Percentiles rank a stretch among this genome's conserved stretches.
Conservation (phyloP, 92 coral and sea anemone genomes). For the Muricea muricata region DNA sequence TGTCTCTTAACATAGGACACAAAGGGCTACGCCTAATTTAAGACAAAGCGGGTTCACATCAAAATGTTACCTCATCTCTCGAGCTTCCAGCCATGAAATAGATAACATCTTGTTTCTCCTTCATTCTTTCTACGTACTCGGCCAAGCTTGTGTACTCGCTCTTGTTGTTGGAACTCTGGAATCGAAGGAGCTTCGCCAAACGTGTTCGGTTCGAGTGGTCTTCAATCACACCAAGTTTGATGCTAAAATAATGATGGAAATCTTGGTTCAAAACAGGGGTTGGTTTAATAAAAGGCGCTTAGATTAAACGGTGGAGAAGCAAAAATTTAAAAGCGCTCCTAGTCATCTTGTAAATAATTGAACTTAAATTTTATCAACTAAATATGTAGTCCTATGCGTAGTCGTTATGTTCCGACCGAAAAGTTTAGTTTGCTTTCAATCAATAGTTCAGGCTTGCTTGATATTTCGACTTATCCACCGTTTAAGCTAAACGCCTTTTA, state of each 20-base stretch:
- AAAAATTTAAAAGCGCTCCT: too few species aligned
- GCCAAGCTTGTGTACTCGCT: slow-evolving; percentile 92
- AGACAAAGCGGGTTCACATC: background rate
- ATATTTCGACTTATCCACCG: too few species aligned
- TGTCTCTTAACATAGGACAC: too few species aligned
- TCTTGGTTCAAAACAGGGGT: background rate
- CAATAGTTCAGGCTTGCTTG: too few species aligned
- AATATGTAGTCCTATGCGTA: too few species aligned
- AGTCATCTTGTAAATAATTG: too few species aligned
- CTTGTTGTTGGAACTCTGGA: slow-evolving; percentile 92
- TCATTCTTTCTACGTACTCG: slow-evolving; percentile 95
- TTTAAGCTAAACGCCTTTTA: too few species aligned
- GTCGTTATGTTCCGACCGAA: too few species aligned
- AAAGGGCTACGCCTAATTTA: background rate
- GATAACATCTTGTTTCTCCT: slow-evolving; percentile 96
- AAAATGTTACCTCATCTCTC: slow-evolving; percentile 77
- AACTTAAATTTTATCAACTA: too few species aligned
- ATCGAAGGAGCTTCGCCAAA: slow-evolving; percentile 92
- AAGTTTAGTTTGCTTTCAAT: too few species aligned
- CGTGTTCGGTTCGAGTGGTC: slow-evolving; percentile 99
- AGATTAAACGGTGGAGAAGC: too few species aligned
- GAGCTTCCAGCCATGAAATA: slow-evolving; percentile 98
- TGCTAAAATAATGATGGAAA: slow-evolving; percentile 53
- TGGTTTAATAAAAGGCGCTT: too few species aligned
- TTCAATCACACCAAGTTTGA: slow-evolving; percentile 96